phyloP scores from a whole-genome alignment of 2,797 vertebrate species.

The Aselliscus stoliczkanus region DNA sequence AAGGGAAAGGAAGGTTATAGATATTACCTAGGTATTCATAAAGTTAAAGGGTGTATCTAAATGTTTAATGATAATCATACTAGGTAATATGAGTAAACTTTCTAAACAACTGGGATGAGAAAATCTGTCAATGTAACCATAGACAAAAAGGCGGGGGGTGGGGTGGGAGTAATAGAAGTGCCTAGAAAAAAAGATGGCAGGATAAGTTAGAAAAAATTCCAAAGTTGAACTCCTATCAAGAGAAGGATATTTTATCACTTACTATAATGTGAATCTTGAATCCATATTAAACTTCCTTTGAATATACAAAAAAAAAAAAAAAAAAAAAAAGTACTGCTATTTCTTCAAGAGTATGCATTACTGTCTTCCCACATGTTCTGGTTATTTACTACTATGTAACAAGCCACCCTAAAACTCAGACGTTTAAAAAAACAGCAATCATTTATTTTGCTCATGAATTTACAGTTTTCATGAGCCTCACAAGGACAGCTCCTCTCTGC shows the following conservation, averaged over 20 bases:
- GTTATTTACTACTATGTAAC: not conserved
- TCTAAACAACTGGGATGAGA: too few species aligned
- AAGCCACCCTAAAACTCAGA: not conserved
- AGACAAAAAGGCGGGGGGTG: too few species aligned
- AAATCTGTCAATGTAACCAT: not conserved
- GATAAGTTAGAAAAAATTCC: not conserved
- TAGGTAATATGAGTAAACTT: not conserved
- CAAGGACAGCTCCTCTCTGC: not conserved
- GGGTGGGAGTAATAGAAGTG: not conserved
- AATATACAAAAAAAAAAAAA: too few species aligned
- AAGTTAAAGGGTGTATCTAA: not conserved
- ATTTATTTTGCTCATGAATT: not conserved
- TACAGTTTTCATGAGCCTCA: not conserved
- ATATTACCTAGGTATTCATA: not conserved
- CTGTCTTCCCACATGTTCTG: not conserved
- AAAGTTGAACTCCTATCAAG: not conserved
- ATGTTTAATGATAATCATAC: not conserved
- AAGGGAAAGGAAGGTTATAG: not conserved
- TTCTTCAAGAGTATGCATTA: not conserved
- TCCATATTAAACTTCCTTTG: not conserved
- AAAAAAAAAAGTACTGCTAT: not conserved
- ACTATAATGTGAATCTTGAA: not conserved
- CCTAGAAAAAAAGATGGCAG: not conserved
- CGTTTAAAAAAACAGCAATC: not conserved
- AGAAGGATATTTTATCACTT: not conserved